A percentile compares a stretch with the other conserved stretches of the same genome.
These are phyloP conservation scores for Leptoclinus maculatus DNA, from an alignment of 2,797 vertebrate species.

Conservation along the genomic window DNA sequence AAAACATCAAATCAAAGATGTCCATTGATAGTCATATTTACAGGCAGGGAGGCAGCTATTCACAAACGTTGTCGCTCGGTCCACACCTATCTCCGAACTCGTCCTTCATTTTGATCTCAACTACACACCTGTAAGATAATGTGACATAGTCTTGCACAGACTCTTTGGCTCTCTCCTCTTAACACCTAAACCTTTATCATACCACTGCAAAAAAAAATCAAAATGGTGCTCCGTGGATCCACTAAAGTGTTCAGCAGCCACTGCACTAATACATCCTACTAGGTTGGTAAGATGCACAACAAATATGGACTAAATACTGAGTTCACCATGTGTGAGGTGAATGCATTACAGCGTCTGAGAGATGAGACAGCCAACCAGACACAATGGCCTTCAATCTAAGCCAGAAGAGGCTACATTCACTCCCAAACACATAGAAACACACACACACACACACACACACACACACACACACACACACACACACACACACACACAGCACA, in stretches of 20 bases:
- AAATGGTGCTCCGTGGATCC: neutral
- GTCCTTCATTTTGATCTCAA: neutral
- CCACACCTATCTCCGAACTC: neutral
- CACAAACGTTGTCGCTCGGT: neutral
- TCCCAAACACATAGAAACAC: slow-evolving; percentile 17
- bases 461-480: slow-evolving; percentile 25
- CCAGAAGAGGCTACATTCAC: slow-evolving; percentile 47
- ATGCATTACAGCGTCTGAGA: slow-evolving; percentile 8
- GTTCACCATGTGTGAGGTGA: slow-evolving; percentile 2
- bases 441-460: slow-evolving; percentile 46
- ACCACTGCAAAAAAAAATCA: neutral
- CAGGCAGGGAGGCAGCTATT: neutral
- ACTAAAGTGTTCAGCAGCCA: neutral
- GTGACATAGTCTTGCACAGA: neutral
- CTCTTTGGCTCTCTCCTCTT: neutral
- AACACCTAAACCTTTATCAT: neutral
- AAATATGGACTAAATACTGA: slow-evolving; percentile 5
- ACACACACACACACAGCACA: slow-evolving; percentile 48
- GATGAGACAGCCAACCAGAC: slow-evolving; percentile 50
- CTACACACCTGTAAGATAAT: neutral
- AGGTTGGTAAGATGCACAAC: neutral
- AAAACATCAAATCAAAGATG: neutral
- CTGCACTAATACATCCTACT: neutral
- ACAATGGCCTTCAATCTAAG: slow-evolving; percentile 53
- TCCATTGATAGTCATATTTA: too few relatives aligned